Percentiles rank a stretch among this genome's conserved stretches.
Conservation (phyloP, 2,113 vertebrate genomes). For the Pedetes capensis region DNA sequence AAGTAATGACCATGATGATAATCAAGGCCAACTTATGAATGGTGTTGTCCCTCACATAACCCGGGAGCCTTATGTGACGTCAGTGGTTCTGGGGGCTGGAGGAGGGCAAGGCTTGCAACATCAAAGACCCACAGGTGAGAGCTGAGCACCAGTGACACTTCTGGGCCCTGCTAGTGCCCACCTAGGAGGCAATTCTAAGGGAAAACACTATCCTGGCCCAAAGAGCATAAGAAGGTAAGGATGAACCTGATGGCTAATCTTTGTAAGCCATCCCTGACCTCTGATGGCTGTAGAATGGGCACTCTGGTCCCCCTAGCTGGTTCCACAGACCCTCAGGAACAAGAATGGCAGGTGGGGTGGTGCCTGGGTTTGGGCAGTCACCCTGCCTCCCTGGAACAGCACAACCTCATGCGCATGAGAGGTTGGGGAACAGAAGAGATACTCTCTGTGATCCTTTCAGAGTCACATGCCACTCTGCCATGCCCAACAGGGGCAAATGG, state of each 20-base stretch:
- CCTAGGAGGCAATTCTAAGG: background rate
- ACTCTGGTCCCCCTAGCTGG: background rate
- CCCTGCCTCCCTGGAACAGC: background rate
- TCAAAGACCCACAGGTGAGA: background rate
- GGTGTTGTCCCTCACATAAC: background rate
- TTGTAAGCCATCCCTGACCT: background rate
- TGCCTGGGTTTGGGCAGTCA: background rate
- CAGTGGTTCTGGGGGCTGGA: background rate
- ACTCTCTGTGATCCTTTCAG: background rate
- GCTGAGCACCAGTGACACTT: background rate
- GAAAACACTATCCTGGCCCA: background rate
- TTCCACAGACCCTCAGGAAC: background rate
- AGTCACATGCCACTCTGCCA: background rate
- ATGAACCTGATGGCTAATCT: background rate
- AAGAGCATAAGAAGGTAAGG: background rate
- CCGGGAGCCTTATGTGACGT: background rate
- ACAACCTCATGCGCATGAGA: no score
- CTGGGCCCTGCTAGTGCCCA: background rate
- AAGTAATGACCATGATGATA: background rate
- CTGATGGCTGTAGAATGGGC: background rate
- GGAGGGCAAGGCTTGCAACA: background rate
- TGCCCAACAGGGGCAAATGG: rapidly evolving
- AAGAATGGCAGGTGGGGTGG: background rate
- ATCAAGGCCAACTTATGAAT: background rate
- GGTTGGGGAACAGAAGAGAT: background rate